Evolutionary conservation across 2,797 vertebrate genomes (phyloP).

Genomic region (Phalanger gymnotis): DNA sequence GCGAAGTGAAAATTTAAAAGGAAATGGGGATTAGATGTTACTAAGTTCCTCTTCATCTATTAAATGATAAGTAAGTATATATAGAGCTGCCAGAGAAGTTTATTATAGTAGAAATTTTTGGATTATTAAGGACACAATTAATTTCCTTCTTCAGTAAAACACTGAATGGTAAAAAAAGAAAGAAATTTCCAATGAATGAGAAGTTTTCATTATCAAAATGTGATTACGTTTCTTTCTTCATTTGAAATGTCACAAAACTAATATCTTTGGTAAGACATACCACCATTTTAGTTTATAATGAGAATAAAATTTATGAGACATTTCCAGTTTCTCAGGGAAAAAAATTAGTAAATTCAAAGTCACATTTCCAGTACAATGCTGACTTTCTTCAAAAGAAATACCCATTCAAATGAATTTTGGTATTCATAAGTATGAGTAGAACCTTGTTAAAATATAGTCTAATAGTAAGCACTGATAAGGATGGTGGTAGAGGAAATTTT

Average conservation of each 20-base stretch:
- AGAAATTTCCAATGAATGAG: slow-evolving; percentile 54
- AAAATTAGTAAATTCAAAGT: slow-evolving; percentile 4
- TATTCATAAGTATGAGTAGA: not conserved
- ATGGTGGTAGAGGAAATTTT: not conserved
- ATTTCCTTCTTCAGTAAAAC: slow-evolving; percentile 62
- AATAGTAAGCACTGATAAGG: not conserved
- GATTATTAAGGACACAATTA: slow-evolving; percentile 77
- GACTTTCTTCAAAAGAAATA: not conserved
- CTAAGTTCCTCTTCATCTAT: slow-evolving; percentile 62
- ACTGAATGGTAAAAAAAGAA: slow-evolving; percentile 66
- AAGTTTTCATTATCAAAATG: slow-evolving; percentile 54
- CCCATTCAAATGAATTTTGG: not conserved
- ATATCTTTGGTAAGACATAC: not conserved
- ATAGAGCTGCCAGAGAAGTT: slow-evolving; percentile 71
- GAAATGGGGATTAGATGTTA: slow-evolving; percentile 59
- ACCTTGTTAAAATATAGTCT: not conserved
- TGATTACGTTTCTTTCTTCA: not conserved
- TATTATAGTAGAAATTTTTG: slow-evolving; percentile 59
- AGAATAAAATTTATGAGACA: not conserved
- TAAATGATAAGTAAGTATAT: slow-evolving; percentile 55
- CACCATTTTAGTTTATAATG: not conserved
- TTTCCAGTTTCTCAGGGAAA: slow-evolving; percentile 44
- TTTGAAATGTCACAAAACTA: slow-evolving; percentile 37
- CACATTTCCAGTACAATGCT: not conserved
- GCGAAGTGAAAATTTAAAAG: slow-evolving; percentile 64